phyloP scores from a whole-genome alignment of 2,888 invertebrate species.

The Onthophagus sagittarius region DNA sequence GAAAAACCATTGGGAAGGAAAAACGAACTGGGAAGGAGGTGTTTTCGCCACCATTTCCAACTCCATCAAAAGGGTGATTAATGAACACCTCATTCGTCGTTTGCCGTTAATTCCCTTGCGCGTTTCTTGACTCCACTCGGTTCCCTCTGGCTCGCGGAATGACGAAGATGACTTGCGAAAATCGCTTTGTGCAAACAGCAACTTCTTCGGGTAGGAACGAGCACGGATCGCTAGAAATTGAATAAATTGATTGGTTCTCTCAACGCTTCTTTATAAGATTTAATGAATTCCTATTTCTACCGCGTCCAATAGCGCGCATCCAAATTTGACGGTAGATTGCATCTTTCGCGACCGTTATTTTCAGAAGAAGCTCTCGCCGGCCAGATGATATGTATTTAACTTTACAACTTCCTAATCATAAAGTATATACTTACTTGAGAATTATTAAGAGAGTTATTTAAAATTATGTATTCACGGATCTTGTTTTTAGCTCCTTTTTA shows the following conservation, averaged over 20 bases:
- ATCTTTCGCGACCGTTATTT: neutral
- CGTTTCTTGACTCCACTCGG: neutral
- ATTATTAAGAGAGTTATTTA: no score
- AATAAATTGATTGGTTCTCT: conserved; percentile 8
- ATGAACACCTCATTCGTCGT: neutral
- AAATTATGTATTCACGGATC: no score
- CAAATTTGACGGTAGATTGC: neutral
- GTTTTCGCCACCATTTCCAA: neutral
- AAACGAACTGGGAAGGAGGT: neutral
- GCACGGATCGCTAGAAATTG: neutral
- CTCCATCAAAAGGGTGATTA: conserved; percentile 11
- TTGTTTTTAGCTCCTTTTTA: no score
- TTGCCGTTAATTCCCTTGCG: conserved; percentile 6
- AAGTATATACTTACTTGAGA: neutral
- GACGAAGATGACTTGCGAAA: conserved; percentile 13
- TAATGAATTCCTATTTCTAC: conserved; percentile 4
- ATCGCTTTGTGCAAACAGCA: conserved; percentile 5
- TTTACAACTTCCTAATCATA: neutral
- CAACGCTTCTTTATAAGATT: neutral
- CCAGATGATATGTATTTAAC: neutral
- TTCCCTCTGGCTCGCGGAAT: neutral
- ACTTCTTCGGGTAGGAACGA: neutral
- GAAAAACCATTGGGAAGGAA: neutral
- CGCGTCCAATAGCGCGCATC: neutral
- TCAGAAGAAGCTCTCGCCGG: neutral